Conservation (phyloP, 2,797 vertebrate species). For the Carapus acus region DNA sequence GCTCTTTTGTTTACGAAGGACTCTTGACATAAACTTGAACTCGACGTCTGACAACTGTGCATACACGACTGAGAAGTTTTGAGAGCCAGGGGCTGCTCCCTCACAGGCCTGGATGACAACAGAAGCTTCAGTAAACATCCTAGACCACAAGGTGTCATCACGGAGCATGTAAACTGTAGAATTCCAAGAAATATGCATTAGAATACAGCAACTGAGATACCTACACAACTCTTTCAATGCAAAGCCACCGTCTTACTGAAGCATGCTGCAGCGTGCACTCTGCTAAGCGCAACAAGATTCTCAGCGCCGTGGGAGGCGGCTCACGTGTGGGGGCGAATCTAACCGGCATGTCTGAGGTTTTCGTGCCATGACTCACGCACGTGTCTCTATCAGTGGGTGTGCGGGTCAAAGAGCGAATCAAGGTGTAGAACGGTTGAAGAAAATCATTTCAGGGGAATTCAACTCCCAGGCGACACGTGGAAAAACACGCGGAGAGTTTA, state of each 20-base stretch:
- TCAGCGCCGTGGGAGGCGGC: too few species aligned
- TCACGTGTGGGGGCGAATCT: slow-evolving; percentile 7
- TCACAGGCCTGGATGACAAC: too few species aligned
- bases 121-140: slow-evolving; percentile 15
- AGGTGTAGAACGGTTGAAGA: slow-evolving; percentile 20
- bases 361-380: slow-evolving; percentile 15
- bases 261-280: neutral
- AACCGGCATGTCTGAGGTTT: slow-evolving; percentile 4
- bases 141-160: slow-evolving; percentile 48
- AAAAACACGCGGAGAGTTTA: slow-evolving; percentile 3
- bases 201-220: neutral
- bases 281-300: too few species aligned
- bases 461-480: slow-evolving; percentile 1
- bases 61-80: slow-evolving; percentile 26
- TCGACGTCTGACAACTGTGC: too few species aligned
- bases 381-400: slow-evolving; percentile 29
- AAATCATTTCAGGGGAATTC: neutral
- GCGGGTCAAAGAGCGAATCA: slow-evolving; percentile 31
- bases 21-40: slow-evolving; percentile 2
- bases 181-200: neutral
- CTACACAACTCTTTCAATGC: neutral
- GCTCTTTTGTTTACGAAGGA: neutral
- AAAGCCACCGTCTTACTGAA: slow-evolving; percentile 2
- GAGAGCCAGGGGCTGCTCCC: slow-evolving; percentile 23
- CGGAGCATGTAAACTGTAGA: slow-evolving; percentile 27